A percentile compares a stretch with the other conserved stretches of the same genome.
These are phyloP conservation scores for Passer montanus DNA, from an alignment of 2,113 vertebrate genomes.

Conservation along the genomic window DNA sequence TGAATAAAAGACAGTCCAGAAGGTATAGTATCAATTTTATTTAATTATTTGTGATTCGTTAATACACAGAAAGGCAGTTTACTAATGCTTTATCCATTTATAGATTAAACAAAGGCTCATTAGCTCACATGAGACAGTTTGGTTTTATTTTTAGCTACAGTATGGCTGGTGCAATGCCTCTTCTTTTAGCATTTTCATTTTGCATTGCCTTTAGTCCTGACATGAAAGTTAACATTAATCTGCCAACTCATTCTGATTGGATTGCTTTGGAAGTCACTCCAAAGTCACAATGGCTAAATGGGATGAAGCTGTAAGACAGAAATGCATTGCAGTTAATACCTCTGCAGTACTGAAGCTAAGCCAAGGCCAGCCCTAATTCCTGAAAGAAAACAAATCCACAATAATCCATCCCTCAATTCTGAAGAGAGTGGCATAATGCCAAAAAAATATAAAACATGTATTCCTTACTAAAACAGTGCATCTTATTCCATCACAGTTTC, in stretches of 20 bases:
- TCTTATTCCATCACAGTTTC: constrained; percentile 39
- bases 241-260: constrained; percentile 77
- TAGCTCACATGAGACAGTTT: neutral
- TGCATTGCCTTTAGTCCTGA: constrained; percentile 70
- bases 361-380: constrained; percentile 85
- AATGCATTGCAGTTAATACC: constrained; percentile 84
- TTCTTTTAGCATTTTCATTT: constrained; percentile 66
- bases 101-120: constrained; percentile 36
- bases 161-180: neutral
- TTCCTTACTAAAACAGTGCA: constrained; percentile 48
- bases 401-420: constrained; percentile 85
- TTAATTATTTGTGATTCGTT: neutral
- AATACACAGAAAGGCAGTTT: neutral
- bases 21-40: neutral
- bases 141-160: constrained; percentile 23
- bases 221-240: constrained; percentile 81
- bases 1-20: neutral
- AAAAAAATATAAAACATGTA: constrained; percentile 61
- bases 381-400: constrained; percentile 84
- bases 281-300: constrained; percentile 80
- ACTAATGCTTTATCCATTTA: constrained; percentile 19
- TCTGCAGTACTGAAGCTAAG: constrained; percentile 79
- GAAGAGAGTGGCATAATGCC: constrained; percentile 70
- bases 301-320: constrained; percentile 72
- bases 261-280: constrained; percentile 82